Evolutionary conservation across 2,797 vertebrate genomes (phyloP).

Genomic region (Anguilla megastoma): DNA sequence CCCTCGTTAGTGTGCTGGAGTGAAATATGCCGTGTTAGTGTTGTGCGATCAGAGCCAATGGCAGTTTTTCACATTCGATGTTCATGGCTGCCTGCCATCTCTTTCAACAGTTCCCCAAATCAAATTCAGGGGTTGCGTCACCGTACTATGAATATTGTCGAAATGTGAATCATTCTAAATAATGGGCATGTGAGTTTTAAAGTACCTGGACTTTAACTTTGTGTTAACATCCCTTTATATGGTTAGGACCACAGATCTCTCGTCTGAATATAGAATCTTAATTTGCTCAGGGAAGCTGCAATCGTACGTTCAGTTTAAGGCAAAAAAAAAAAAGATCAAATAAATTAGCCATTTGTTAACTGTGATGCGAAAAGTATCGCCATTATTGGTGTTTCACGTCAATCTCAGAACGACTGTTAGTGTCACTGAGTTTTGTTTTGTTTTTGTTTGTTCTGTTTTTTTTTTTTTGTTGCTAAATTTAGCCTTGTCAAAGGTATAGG

Average conservation of each 20-base stretch:
- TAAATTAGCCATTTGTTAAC: background rate
- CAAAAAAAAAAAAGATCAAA: constrained; percentile 12
- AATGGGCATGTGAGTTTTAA: constrained; percentile 16
- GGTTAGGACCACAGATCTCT: constrained; percentile 6
- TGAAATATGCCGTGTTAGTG: constrained; percentile 45
- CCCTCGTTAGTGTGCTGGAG: constrained; percentile 34
- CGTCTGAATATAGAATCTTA: constrained; percentile 39
- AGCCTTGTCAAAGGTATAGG: background rate
- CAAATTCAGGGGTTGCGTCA: constrained; percentile 2
- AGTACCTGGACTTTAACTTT: background rate
- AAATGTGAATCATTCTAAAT: constrained; percentile 41
- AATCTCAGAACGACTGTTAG: constrained; percentile 52
- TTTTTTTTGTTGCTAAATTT: background rate
- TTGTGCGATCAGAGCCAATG: constrained; percentile 56
- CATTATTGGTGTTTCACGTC: constrained; percentile 32
- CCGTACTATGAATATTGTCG: background rate
- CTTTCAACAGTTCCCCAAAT: background rate
- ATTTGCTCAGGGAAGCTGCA: constrained; percentile 64
- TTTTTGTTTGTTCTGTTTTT: background rate
- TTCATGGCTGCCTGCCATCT: constrained; percentile 30
- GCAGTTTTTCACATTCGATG: constrained; percentile 37
- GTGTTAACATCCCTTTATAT: constrained; percentile 26
- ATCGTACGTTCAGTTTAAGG: background rate
- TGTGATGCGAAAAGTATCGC: background rate
- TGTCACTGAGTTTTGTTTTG: background rate